A percentile compares a stretch with the other conserved stretches of the same genome.
These are phyloP conservation scores for Mythimna lalbum DNA, from an alignment of 2,888 invertebrate genomes.

Conservation along the genomic window DNA sequence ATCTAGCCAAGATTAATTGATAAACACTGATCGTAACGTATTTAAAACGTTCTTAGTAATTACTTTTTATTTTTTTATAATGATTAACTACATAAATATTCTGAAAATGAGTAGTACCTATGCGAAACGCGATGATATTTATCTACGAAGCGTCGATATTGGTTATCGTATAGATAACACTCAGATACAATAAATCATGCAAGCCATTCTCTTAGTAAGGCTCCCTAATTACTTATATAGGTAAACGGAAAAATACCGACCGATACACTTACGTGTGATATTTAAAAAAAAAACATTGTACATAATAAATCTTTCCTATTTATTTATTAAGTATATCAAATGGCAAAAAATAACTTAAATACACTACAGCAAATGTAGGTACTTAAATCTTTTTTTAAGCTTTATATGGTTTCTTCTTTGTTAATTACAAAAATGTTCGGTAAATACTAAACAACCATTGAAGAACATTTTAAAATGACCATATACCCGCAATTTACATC, in stretches of 20 bases:
- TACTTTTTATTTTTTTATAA: not conserved
- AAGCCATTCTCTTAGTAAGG: constrained; percentile 10
- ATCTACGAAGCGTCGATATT: constrained; percentile 76
- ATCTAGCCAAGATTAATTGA: constrained; percentile 40
- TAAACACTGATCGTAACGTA: constrained; percentile 27
- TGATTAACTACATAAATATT: not conserved
- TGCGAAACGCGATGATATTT: constrained; percentile 63
- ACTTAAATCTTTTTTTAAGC: not conserved
- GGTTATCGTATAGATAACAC: constrained; percentile 82
- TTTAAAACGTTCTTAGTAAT: not conserved
- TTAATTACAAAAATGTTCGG: too few relatives aligned
- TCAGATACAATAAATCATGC: constrained; percentile 33
- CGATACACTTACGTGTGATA: not conserved
- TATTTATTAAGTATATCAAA: not conserved
- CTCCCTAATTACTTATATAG: not conserved
- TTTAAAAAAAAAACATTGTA: not conserved
- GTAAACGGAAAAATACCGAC: not conserved
- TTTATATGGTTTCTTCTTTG: too few relatives aligned
- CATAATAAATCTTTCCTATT: too few relatives aligned
- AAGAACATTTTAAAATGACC: not conserved
- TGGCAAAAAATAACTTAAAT: too few relatives aligned
- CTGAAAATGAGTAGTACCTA: constrained; percentile 4
- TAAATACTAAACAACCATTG: not conserved
- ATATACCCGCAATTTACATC: not conserved
- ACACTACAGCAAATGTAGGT: too few relatives aligned